Evolutionary conservation across 2,113 vertebrate genomes (phyloP).

Genomic region (Otus sunia): DNA sequence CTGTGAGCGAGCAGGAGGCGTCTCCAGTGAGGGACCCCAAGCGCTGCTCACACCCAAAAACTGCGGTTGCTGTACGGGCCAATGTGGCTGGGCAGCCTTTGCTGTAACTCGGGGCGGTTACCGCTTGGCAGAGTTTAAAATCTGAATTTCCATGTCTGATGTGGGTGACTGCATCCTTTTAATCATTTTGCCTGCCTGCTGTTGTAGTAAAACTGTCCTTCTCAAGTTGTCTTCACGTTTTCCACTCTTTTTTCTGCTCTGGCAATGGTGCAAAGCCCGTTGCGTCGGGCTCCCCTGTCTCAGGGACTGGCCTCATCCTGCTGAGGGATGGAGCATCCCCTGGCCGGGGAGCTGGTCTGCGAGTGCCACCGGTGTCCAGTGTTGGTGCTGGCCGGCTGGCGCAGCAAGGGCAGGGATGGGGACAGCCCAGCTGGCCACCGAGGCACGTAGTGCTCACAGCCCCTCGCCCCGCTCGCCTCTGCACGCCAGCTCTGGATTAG

Average conservation of each 20-base stretch:
- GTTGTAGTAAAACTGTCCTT: neutral
- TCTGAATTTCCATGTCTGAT: neutral
- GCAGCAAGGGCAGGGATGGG: fast-evolving
- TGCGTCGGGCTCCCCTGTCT: neutral
- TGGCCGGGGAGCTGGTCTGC: neutral
- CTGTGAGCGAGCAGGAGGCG: neutral
- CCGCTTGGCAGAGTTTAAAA: neutral
- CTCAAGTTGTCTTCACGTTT: neutral
- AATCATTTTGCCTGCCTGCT: neutral
- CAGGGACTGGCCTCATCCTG: neutral
- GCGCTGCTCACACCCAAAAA: neutral
- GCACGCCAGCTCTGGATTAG: neutral
- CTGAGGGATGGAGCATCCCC: neutral
- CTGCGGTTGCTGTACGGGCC: neutral
- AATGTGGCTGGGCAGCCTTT: neutral
- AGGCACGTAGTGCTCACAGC: neutral
- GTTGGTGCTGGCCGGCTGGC: fast-evolving
- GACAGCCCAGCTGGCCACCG: neutral
- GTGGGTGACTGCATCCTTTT: neutral
- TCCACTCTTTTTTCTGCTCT: neutral
- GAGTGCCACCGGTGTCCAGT: neutral
- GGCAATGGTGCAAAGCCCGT: neutral
- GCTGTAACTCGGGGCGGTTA: neutral
- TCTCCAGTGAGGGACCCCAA: neutral
- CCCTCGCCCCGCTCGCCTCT: neutral